phyloP scores from a whole-genome alignment of 2,888 invertebrate genomes.

The Lissonota sp. region DNA sequence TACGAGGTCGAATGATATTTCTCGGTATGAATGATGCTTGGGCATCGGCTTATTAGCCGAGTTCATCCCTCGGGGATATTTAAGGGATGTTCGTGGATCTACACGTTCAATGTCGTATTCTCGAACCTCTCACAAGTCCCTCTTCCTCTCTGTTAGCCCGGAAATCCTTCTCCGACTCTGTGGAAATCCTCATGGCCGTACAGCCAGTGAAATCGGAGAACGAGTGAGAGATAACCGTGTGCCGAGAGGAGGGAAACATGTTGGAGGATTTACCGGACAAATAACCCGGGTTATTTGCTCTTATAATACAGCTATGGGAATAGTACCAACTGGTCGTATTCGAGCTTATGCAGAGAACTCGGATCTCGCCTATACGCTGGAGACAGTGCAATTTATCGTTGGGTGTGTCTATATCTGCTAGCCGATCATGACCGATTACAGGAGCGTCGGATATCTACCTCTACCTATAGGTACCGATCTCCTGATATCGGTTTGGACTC shows the following conservation, averaged over 20 bases:
- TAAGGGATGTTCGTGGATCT: slow-evolving; percentile 33
- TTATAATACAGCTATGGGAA: slow-evolving; percentile 56
- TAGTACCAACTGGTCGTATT: slow-evolving; percentile 30
- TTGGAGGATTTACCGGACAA: slow-evolving; percentile 51
- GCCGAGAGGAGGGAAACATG: slow-evolving; percentile 16
- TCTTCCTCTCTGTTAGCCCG: background rate
- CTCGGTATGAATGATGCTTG: background rate
- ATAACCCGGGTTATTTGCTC: slow-evolving; percentile 66
- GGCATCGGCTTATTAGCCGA: slow-evolving; percentile 31
- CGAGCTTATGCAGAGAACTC: slow-evolving; percentile 30
- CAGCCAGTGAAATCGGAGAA: slow-evolving; percentile 21
- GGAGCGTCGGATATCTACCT: slow-evolving; percentile 18
- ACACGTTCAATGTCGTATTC: slow-evolving; percentile 19
- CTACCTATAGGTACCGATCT: background rate
- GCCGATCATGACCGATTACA: slow-evolving; percentile 53
- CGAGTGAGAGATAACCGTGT: slow-evolving; percentile 28
- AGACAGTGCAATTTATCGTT: slow-evolving; percentile 55
- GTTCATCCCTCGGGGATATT: slow-evolving; percentile 14
- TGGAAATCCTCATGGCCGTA: slow-evolving; percentile 17
- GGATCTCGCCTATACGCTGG: background rate
- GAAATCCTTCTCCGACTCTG: slow-evolving; percentile 12
- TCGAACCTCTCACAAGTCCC: slow-evolving; percentile 6
- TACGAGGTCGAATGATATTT: slow-evolving; percentile 8
- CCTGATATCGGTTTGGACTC: slow-evolving; percentile 25
- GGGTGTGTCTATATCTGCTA: slow-evolving; percentile 26